Percentiles rank a stretch among this genome's conserved stretches.
phyloP scores from a whole-genome alignment of 23 tunicate species.

The Ciona savignyi region DNA sequence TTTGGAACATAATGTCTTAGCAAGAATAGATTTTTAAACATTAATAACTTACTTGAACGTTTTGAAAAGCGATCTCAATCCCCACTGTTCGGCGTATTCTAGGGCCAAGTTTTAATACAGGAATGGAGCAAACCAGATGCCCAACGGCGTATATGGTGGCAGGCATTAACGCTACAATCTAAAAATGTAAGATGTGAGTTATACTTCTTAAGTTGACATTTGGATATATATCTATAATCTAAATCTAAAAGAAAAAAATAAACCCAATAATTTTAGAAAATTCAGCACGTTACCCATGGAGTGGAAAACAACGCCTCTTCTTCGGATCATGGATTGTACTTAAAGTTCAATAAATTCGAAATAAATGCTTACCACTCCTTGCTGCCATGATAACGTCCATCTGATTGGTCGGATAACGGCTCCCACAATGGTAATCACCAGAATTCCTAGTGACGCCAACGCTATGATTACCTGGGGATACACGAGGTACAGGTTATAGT shows the following conservation, averaged over 20 bases:
- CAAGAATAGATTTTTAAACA: too few relatives aligned
- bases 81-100: constrained; percentile 20
- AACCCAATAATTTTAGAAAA: too few relatives aligned
- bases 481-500: too few relatives aligned
- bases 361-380: constrained; percentile 32
- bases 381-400: constrained; percentile 43
- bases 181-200: too few relatives aligned
- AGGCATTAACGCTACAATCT: constrained; percentile 48
- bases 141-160: constrained; percentile 21
- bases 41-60: constrained; percentile 33
- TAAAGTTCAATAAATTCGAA: too few relatives aligned
- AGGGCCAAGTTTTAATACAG: constrained; percentile 10
- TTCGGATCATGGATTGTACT: too few relatives aligned
- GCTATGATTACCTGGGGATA: constrained; percentile 34
- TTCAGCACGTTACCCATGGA: too few relatives aligned
- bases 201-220: too few relatives aligned
- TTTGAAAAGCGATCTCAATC: constrained; percentile 47
- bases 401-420: constrained; percentile 8
- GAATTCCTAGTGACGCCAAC: constrained; percentile 20
- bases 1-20: too few relatives aligned
- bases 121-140: constrained; percentile 30
- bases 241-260: too few relatives aligned
- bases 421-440: constrained; percentile 8
- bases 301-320: too few relatives aligned
- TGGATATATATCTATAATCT: too few relatives aligned